A percentile compares a stretch with the other conserved stretches of the same genome.
phyloP scores from a whole-genome alignment of 2,113 vertebrate genomes.

The Theristicus caerulescens region DNA sequence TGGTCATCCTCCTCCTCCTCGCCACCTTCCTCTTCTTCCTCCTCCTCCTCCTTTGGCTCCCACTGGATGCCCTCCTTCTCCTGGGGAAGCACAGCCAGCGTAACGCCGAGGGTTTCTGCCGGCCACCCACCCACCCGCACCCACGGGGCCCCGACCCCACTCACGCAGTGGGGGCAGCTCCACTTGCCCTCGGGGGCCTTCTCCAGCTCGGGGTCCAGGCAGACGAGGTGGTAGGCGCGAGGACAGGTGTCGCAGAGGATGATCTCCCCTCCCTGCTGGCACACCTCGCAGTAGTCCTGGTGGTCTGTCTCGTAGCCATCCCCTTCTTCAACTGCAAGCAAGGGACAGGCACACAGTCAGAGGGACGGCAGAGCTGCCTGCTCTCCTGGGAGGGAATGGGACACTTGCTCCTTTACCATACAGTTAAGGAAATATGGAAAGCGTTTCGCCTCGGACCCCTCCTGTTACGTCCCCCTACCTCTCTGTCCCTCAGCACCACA shows the following conservation, averaged over 20 bases:
- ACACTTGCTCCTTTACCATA: not conserved
- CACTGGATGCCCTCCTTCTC: constrained; percentile 99
- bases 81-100: constrained; percentile 57
- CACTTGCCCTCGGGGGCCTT: constrained; percentile 97
- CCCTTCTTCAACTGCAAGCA: constrained; percentile 86
- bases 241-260: constrained; percentile 98
- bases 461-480: constrained; percentile 52
- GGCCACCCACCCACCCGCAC: accelerated
- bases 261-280: constrained; percentile 98
- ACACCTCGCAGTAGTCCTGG: constrained; percentile 99
- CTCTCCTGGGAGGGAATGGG: not conserved
- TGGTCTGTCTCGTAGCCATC: constrained; percentile 98
- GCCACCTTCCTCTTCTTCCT: constrained; percentile 87
- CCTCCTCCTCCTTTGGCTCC: constrained; percentile 93
- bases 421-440: constrained; percentile 1
- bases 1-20: constrained; percentile 98
- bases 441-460: not conserved
- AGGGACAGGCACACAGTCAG: not conserved
- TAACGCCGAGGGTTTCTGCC: not conserved
- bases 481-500: constrained; percentile 69
- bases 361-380: not conserved
- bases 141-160: not conserved
- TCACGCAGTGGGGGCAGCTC: constrained; percentile 99
- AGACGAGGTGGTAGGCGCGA: constrained; percentile 95
- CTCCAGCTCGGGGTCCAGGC: constrained; percentile 95